Percentiles rank a stretch among this genome's conserved stretches.
Conservation (phyloP, 2,113 vertebrate genomes). For the Cathartes aura region DNA sequence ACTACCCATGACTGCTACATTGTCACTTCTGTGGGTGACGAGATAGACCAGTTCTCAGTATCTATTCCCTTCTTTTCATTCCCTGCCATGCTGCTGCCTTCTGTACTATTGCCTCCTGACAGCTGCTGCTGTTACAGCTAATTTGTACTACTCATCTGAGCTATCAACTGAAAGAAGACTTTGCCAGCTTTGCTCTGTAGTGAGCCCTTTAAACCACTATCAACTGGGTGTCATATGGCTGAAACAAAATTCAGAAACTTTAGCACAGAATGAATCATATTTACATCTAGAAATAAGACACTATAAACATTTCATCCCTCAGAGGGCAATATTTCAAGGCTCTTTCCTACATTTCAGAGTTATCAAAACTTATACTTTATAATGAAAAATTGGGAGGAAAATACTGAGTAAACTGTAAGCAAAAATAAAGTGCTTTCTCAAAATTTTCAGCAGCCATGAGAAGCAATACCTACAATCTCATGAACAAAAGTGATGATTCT, state of each 20-base stretch:
- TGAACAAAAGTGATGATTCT: neutral
- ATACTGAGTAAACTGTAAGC: neutral
- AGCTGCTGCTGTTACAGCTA: neutral
- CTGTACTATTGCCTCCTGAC: neutral
- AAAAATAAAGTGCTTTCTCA: neutral
- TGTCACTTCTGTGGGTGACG: neutral
- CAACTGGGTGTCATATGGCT: neutral
- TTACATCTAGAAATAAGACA: neutral
- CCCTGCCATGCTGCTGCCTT: neutral
- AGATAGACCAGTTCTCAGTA: neutral
- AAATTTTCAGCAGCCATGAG: neutral
- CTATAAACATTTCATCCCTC: neutral
- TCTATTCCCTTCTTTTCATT: neutral
- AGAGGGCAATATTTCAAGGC: neutral
- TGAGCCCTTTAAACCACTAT: neutral
- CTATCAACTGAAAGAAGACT: neutral
- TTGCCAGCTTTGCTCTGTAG: neutral
- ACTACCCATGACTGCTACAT: neutral
- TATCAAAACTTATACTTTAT: neutral
- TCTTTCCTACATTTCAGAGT: neutral
- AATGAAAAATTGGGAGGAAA: neutral
- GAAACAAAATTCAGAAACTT: neutral
- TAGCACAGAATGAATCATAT: neutral
- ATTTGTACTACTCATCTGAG: neutral
- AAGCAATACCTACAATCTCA: neutral